phyloP scores from a whole-genome alignment of 2,888 invertebrate genomes.

The Vesta saturnalis region DNA sequence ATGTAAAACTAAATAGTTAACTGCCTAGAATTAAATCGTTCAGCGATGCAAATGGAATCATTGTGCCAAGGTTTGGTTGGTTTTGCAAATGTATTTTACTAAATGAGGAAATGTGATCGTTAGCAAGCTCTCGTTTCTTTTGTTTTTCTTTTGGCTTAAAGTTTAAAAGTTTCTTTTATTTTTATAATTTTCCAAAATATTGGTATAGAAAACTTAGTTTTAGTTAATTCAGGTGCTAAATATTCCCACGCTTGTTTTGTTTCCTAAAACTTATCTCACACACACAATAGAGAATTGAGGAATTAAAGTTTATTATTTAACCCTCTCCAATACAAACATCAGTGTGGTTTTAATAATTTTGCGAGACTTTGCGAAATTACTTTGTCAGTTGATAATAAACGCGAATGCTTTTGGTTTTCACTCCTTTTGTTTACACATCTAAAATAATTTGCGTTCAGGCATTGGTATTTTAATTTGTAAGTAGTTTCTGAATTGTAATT shows the following conservation, averaged over 20 bases:
- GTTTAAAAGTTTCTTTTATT: no score
- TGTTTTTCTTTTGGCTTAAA: no score
- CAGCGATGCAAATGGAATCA: no score
- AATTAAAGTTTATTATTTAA: slow-evolving; percentile 41
- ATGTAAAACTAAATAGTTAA: no score
- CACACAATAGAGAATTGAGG: slow-evolving; percentile 38
- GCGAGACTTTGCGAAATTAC: slow-evolving; percentile 19
- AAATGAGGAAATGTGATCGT: no score
- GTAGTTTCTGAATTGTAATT: no score
- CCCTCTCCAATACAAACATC: slow-evolving; percentile 25
- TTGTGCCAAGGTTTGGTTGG: no score
- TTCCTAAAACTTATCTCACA: slow-evolving; percentile 38
- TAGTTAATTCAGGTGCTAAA: slow-evolving; percentile 22
- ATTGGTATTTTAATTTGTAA: slow-evolving; percentile 11
- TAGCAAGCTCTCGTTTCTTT: no score
- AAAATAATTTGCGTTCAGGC: neutral
- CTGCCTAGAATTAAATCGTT: no score
- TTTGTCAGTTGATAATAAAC: slow-evolving; percentile 21
- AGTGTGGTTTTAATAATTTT: slow-evolving; percentile 33
- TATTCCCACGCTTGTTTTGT: slow-evolving; percentile 33
- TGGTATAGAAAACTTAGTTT: no score
- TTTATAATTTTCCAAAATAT: no score
- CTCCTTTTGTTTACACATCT: slow-evolving; percentile 9
- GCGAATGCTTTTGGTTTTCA: slow-evolving; percentile 5
- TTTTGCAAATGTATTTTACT: no score